Base-by-base conservation (phyloP, 2,888 invertebrate species). In the Ecliptopera silaceata region DNA sequence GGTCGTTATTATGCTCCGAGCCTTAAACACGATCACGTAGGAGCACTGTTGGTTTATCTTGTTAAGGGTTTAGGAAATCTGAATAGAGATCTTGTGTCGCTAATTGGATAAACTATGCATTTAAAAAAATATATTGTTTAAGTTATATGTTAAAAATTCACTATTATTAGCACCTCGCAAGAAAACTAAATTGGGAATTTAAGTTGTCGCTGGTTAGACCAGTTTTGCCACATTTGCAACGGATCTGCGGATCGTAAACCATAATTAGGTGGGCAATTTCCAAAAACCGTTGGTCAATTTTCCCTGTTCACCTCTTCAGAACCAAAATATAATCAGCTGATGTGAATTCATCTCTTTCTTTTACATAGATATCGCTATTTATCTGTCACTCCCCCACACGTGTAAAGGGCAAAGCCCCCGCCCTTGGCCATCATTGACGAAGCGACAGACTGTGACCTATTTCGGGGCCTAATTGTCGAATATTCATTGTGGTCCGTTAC, bases 391-490 rank as follows among this genome's bases (percentile, higher is more conserved):
- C 45, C 73, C 64, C 39, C 34, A 41, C 26, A 22, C 42, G 36
- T 47, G 57, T 56, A 66, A 72, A 75, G 77, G 79, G 74, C 72
- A 73, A 72, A 76, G 74, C 72, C 75, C 76, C 50, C 74, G 80
- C 77, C 85, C 84, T 84, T 80, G 82, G 75, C 74, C 71, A 69
- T 63, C 66, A 76, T 72, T 69, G 64, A 64, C 63, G 61, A 65
- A 67, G 74, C 75, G 74, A 61, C 76, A 72, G 77, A 76, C 77
- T 69, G 79, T 78, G 79, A 80, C 83, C 77, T 63, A 80, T 66
- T 73, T 80, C 60, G 55, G 58, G 61, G 66, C 62, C 67, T 72
- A 66, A 69, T 71, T 70, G 61, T 64, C 60, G 53, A 65, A 67
- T 66, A 59, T 61, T 65, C 57, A 65, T 44, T 55, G 34, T 46